Conservation (phyloP, 2,888 invertebrate species). For the Lypha dubia region DNA sequence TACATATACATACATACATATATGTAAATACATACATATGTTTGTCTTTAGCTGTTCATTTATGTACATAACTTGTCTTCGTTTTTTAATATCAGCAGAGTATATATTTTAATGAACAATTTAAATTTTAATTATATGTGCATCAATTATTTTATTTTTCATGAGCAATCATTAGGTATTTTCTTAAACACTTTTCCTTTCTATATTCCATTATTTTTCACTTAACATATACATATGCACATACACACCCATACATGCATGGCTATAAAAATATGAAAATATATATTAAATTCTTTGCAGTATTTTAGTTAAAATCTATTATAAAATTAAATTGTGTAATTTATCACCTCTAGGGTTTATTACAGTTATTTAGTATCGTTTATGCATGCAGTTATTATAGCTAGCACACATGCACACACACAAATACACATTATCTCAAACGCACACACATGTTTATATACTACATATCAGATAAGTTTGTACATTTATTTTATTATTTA, state of each 20-base stretch:
- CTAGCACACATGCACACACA: slow-evolving; percentile 35
- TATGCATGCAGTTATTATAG: slow-evolving; percentile 33
- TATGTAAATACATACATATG: neutral
- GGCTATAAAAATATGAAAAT: neutral
- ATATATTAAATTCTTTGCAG: neutral
- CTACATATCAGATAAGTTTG: slow-evolving; percentile 31
- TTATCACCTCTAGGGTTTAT: slow-evolving; percentile 46
- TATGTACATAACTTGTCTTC: neutral
- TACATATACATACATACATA: no score
- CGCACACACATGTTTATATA: slow-evolving; percentile 48
- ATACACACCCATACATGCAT: no score
- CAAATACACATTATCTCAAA: slow-evolving; percentile 39
- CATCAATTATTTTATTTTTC: neutral
- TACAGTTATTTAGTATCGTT: slow-evolving; percentile 22
- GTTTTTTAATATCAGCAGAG: neutral
- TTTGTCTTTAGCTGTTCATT: neutral
- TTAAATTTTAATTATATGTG: neutral
- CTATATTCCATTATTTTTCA: neutral
- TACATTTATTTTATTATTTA: slow-evolving; percentile 14
- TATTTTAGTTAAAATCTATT: slow-evolving; percentile 11
- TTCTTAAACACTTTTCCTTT: neutral
- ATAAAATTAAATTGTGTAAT: slow-evolving; percentile 11
- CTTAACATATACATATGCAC: no score
- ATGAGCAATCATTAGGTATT: slow-evolving; percentile 7
- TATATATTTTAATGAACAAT: neutral